Conservation (phyloP, 2,797 vertebrate genomes). For the Stomatorhinus walkeri region DNA sequence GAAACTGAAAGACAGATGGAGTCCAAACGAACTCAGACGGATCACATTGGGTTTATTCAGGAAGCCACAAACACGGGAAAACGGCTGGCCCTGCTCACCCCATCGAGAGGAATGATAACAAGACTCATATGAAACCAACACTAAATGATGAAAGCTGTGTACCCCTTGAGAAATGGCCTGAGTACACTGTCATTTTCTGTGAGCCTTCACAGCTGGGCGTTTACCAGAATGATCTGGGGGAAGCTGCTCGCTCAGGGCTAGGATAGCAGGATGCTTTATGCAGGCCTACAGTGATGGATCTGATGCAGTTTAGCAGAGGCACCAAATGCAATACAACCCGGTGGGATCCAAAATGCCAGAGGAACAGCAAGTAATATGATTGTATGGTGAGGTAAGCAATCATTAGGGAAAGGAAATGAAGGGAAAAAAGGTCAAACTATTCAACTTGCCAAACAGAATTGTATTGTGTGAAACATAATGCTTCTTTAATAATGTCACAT, state of each 20-base stretch:
- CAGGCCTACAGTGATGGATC: neutral
- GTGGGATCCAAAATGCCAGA: neutral
- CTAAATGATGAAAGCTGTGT: neutral
- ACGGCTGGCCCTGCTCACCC: neutral
- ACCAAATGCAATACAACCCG: neutral
- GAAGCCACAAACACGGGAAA: neutral
- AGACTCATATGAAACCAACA: neutral
- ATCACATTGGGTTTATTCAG: neutral
- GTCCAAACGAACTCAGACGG: neutral
- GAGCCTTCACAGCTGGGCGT: neutral
- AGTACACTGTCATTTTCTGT: neutral
- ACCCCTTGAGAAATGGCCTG: neutral
- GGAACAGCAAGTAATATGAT: neutral
- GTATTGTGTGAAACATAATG: constrained; percentile 11
- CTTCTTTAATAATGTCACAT: constrained; percentile 14
- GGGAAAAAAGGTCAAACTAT: constrained; percentile 5
- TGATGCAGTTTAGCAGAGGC: neutral
- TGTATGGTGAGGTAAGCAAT: neutral
- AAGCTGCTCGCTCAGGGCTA: neutral
- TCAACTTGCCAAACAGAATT: constrained; percentile 13
- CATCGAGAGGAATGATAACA: neutral
- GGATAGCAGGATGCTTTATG: neutral
- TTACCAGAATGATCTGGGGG: neutral
- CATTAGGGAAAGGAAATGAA: constrained; percentile 14
- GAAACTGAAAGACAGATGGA: neutral